phyloP scores from a whole-genome alignment of 2,797 vertebrate species.

The Cottoperca gobio region DNA sequence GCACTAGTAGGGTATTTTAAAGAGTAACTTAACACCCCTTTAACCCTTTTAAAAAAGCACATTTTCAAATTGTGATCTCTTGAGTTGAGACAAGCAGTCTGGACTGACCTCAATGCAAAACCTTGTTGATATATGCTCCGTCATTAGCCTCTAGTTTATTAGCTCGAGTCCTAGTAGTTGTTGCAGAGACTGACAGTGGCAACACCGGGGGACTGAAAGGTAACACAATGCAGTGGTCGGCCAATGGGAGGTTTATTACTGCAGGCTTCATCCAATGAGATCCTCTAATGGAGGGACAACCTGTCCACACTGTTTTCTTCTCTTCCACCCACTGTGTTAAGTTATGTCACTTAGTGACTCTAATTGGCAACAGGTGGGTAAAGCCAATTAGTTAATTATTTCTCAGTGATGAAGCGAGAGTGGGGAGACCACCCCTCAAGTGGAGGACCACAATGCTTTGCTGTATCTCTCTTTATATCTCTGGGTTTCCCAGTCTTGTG shows the following conservation, averaged over 20 bases:
- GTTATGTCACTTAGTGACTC: slow-evolving; percentile 3
- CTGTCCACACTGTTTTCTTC: neutral
- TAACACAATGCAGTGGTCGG: neutral
- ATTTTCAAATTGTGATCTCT: neutral
- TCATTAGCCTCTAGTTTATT: neutral
- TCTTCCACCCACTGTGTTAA: neutral
- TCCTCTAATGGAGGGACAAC: neutral
- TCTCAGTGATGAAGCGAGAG: slow-evolving; percentile 17
- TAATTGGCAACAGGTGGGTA: slow-evolving; percentile 41
- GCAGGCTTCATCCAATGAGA: neutral
- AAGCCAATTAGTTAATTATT: slow-evolving; percentile 32
- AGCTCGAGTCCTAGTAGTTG: neutral
- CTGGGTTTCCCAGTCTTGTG: slow-evolving; percentile 40
- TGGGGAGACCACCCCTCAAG: neutral
- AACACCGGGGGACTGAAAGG: neutral
- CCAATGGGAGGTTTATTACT: neutral
- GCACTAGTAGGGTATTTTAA: neutral
- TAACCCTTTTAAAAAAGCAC: neutral
- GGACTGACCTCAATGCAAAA: neutral
- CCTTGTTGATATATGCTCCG: neutral
- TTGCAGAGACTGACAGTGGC: neutral
- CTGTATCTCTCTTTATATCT: slow-evolving; percentile 34
- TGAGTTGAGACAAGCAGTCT: neutral
- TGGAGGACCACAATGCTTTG: slow-evolving; percentile 4
- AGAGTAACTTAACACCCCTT: neutral